Base-by-base conservation (phyloP, 2,888 invertebrate genomes). In the Trissolcus japonicus region DNA sequence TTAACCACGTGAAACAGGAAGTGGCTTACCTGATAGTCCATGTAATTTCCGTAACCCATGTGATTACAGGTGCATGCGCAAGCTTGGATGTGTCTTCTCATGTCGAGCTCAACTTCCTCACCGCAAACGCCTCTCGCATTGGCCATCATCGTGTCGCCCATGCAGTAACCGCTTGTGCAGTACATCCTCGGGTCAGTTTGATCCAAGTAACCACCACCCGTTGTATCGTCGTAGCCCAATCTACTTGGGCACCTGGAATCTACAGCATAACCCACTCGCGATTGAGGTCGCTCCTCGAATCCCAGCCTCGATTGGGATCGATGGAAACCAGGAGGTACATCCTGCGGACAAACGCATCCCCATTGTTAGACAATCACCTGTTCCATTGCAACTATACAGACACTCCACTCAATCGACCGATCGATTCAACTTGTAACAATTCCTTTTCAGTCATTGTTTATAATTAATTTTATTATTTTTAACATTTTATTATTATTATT, bases 11-110 rank as follows among this genome's bases (percentile, higher is more conserved):
- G 35, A 41, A 75, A 63, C 68, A 68, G 68, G 55, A 59, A 59
- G 63, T 59, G 56, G 80, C 86, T 89, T 90, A 95, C 94, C 93
- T 95, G 95, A 91, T 95, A 96, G 91, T 95, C 95, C 93, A 95
- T 94, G 90, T 94, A 95, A 91, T 96, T 96, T 85, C 96, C 96
- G 91, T 95, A 96, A 89, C 96, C 96, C 94, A 96, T 95, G 92
- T 96, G 96, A 92, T 96, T 95, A 92, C 96, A 96, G 86, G 95
- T 94, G 91, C 96, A 96, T 84, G 95, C 94, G 91, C 96, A 96
- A 89, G 93, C 94, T 90, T 95, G 94, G 89, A 96, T 96, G 92
- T 96, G 96, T 90, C 94, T 93, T 89, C 95, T 93, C 90, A 96
- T 93, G 91, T 96, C 96, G 88, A 95, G 92, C 90, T 95, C 95